A percentile compares a stretch with the other conserved stretches of the same genome.
Conservation (phyloP, 2,113 vertebrate species). For the Paracanthobrama guichenoti region DNA sequence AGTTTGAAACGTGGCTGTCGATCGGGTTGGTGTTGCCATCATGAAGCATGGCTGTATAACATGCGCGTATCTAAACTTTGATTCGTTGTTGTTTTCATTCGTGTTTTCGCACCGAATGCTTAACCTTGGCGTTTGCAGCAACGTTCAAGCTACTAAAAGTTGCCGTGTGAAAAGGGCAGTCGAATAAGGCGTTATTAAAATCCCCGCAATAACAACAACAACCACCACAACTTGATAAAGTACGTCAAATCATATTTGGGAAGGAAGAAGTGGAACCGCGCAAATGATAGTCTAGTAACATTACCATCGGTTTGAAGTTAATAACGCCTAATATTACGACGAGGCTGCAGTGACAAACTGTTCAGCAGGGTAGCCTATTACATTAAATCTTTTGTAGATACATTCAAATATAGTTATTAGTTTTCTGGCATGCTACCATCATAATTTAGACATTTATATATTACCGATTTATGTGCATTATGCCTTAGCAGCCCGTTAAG, state of each 20-base stretch:
- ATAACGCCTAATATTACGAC: background rate
- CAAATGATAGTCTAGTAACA: background rate
- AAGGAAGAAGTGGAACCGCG: background rate
- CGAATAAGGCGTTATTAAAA: background rate
- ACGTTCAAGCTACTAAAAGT: background rate
- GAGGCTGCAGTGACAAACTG: background rate
- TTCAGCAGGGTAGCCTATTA: background rate
- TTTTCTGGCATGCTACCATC: background rate
- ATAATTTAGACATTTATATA: background rate
- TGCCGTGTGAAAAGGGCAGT: background rate
- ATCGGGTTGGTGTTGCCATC: conserved; percentile 43
- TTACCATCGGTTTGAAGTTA: background rate
- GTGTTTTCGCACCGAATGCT: background rate
- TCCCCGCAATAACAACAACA: background rate
- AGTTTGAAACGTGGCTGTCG: conserved; percentile 78
- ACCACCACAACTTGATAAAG: background rate
- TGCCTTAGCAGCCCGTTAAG: background rate
- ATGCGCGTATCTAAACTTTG: background rate
- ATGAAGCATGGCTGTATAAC: conserved; percentile 49
- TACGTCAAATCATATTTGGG: background rate
- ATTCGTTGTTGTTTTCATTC: background rate
- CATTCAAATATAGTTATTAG: background rate
- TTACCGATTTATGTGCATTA: background rate
- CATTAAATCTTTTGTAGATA: background rate
- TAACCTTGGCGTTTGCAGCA: background rate